Base-by-base conservation (phyloP, 2,797 vertebrate genomes). In the Diplodus puntazzo region DNA sequence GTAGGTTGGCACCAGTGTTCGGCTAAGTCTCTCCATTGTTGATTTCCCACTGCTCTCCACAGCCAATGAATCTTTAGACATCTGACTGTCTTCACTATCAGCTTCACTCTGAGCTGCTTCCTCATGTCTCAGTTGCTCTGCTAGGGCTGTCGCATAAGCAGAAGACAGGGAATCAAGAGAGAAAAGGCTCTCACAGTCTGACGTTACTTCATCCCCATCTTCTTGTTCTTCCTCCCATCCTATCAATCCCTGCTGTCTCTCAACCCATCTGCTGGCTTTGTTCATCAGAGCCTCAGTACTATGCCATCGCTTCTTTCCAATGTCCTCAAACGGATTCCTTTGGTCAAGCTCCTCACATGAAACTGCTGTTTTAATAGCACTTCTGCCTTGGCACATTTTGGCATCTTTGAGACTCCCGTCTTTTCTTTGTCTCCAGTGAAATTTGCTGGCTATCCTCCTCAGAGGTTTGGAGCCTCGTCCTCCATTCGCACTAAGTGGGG, bases 101-200 rank as follows among this genome's bases (percentile, higher is more conserved):
- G 95, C 92, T 69, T 96, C 96, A 39, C 97, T 95, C 27, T 69
- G 91, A 58, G 80, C 90, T 17, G 77, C 83, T 75, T 96, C 95
- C 75, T 96, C 95, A n/a, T 78, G 88, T 66, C 91, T 95, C 64
- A 94, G 82, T 58, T 95, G 95, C 69, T 96, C 92, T 5, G 85
- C 89, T 8, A 96, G 90, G 58, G 92, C 91, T 75, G 91, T 94
- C 13, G 93, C 92, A 75, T 94, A 97, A 71, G 96, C 92, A 13
- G 94, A 97, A 11, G 97, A 98, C 58, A 99, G 96, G 16, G 98
- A 99, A 91, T 99, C 98, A 21, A 97, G 86, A 48, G 98, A 99
- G 88, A 96, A 97, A 58, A 94, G 91, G 79, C 98, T 99, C 75
- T 98, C 97, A 14, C 95, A 95, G 74, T 99, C 98, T 58, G 97